phyloP scores from a whole-genome alignment of 2,888 invertebrate species.

The Ptychoptera albimana region DNA sequence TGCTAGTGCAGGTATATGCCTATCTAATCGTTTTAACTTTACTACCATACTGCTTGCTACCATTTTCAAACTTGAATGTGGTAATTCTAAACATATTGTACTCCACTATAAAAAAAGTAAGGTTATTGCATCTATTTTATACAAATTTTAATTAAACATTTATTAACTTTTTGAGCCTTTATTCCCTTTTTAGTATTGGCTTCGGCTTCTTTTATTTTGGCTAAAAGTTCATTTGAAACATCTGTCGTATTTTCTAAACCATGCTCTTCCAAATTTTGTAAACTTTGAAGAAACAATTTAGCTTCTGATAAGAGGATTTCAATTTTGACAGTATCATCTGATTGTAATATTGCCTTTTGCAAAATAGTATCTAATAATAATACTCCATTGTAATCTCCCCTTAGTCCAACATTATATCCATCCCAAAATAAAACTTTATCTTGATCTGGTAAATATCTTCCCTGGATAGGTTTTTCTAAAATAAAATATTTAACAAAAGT shows the following conservation, averaged over 20 bases:
- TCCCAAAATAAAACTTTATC: conserved; percentile 77
- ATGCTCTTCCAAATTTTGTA: conserved; percentile 54
- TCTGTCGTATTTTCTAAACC: conserved; percentile 64
- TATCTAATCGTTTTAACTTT: conserved; percentile 66
- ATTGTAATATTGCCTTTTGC: conserved; percentile 61
- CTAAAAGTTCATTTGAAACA: conserved; percentile 60
- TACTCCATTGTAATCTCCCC: conserved; percentile 84
- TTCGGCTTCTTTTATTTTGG: conserved; percentile 54
- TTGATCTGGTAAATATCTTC: conserved; percentile 58
- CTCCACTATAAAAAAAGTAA: conserved; percentile 57
- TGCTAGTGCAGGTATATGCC: conserved; percentile 70
- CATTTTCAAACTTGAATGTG: conserved; percentile 60
- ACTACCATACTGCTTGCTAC: conserved; percentile 66
- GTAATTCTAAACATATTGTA: conserved; percentile 68
- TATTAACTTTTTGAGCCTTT: conserved; percentile 70
- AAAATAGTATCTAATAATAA: conserved; percentile 76
- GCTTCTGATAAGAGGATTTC: conserved; percentile 83
- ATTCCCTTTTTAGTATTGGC: conserved; percentile 66
- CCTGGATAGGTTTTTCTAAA: conserved; percentile 40
- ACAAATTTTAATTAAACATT: no score
- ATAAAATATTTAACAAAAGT: conserved; percentile 1
- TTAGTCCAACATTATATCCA: conserved; percentile 62
- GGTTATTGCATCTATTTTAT: conserved; percentile 6
- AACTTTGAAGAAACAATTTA: conserved; percentile 63
- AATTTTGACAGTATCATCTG: conserved; percentile 63